Conservation (phyloP, 2,797 vertebrate species). For the Alfaro cultratus region DNA sequence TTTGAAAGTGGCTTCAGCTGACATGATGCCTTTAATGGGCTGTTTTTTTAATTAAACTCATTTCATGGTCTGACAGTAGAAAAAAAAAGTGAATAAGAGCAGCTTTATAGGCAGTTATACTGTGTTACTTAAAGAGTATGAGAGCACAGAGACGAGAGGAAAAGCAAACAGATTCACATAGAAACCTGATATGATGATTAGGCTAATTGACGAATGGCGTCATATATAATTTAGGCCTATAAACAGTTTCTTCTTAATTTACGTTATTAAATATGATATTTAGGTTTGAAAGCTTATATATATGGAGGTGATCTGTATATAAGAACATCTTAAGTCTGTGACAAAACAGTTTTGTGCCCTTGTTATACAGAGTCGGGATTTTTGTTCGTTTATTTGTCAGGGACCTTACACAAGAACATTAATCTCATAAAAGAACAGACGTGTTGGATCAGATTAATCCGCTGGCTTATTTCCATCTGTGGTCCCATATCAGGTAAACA, state of each 20-base stretch:
- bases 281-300: not conserved
- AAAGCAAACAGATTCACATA: not conserved
- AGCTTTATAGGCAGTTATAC: slow-evolving; percentile 11
- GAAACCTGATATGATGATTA: not conserved
- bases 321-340: not conserved
- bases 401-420: not conserved
- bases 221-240: not conserved
- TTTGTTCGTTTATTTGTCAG: not conserved
- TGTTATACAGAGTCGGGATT: not conserved
- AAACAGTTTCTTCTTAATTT: not conserved
- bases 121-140: not conserved
- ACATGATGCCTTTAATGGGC: not conserved
- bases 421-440: slow-evolving; percentile 2
- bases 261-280: not conserved
- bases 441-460: not conserved
- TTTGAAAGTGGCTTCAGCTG: not conserved
- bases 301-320: not conserved
- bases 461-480: not conserved
- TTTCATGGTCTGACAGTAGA: slow-evolving; percentile 4
- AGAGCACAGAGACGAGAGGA: not conserved
- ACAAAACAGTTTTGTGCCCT: not conserved
- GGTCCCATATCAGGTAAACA: not conserved
- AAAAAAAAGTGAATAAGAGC: not conserved
- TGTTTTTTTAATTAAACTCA: slow-evolving; percentile 3
- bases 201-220: not conserved